phyloP scores from a whole-genome alignment of 1,140 invertebrate species.

The Conopomorpha cramerella region DNA sequence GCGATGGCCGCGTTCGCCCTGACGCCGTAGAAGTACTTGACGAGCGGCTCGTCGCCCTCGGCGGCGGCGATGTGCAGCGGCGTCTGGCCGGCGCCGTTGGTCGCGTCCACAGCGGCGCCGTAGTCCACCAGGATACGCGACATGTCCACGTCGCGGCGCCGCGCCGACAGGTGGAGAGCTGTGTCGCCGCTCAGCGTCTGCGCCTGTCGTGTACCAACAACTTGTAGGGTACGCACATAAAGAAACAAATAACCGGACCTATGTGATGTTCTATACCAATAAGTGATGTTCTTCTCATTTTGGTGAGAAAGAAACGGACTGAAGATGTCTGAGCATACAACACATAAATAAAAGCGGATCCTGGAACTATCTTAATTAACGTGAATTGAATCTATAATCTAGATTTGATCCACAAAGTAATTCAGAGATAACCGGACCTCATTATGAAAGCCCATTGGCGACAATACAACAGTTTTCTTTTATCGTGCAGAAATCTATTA shows the following conservation, averaged over 20 bases:
- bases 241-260: background rate
- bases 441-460: too few relatives aligned
- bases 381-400: too few relatives aligned
- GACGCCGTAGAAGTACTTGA: conserved; percentile 94
- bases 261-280: too few relatives aligned
- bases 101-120: conserved; percentile 86
- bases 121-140: conserved; percentile 89
- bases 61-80: conserved; percentile 93
- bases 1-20: conserved; percentile 91
- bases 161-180: conserved; percentile 88
- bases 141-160: conserved; percentile 89
- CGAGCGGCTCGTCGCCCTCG: conserved; percentile 90
- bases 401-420: too few relatives aligned
- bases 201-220: conserved; percentile 36
- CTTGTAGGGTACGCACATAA: background rate
- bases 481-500: too few relatives aligned
- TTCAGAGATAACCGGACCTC: too few relatives aligned
- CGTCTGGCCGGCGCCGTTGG: conserved; percentile 92
- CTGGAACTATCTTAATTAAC: too few relatives aligned
- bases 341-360: too few relatives aligned
- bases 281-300: too few relatives aligned
- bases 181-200: conserved; percentile 81
- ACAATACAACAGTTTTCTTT: too few relatives aligned
- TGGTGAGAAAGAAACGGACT: too few relatives aligned
- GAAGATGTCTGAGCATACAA: too few relatives aligned